Base-by-base conservation (phyloP, 2,888 invertebrate genomes). In the Drosophila algonquin region DNA sequence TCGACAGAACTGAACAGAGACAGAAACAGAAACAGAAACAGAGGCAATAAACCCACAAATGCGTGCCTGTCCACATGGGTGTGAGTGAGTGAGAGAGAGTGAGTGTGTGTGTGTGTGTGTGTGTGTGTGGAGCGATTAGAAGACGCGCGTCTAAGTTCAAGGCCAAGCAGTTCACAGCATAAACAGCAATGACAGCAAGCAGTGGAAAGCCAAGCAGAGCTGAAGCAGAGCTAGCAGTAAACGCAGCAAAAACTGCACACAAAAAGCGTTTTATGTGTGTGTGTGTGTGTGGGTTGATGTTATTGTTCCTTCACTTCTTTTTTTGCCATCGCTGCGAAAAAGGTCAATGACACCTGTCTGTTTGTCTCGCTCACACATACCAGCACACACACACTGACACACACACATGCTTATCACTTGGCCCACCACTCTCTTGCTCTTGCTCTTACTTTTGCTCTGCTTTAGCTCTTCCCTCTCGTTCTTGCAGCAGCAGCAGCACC, bases 271-370 rank as follows among this genome's bases (percentile, higher is more conserved):
- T 9, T 14, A 47, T 21, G 21, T 62, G 32, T 54, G 52, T 68
- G 21, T 21, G 21, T 62, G 32, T 54, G 52, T 68, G 16, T 50
- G 35, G 57, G 57, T 52, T 55, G 48, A 50, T 55, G 9, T 46
- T 46, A 46, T 40, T 40, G 40, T 40, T 40, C 40, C 40, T 40
- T 40, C 14, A 27, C 27, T 35, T 21, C 3, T 21, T 64, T 64
- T 80, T 86, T 75, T 79, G 77, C 79, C 79, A 75, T 80, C 86
- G 72, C 73, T 65, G 75, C 80, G 74, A 76, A 84, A 85, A 87
- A 84, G 89, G 85, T 85, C 89, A 85, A 87, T 89, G 85, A 85
- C 85, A 85, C 85, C 89, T 89, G 84, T 65, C 77, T 80, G 80
- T 82, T 83, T 86, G 87, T 79, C 72, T 87, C 73, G 72, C 84